Conservation (phyloP, 53 echinoderm and acorn worm species). For the Astropecten irregularis region DNA sequence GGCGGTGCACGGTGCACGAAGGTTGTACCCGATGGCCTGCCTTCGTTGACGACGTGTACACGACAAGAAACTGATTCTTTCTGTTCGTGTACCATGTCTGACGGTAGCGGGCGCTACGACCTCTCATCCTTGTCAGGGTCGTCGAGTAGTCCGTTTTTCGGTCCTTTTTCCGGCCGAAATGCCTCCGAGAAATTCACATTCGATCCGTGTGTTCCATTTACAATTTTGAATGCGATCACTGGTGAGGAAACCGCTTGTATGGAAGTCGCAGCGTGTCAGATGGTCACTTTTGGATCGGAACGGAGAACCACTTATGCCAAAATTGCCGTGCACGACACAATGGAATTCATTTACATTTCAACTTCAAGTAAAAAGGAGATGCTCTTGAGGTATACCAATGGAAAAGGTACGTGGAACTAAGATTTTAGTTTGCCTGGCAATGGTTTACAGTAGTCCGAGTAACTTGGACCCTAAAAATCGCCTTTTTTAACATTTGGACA, state of each 20-base stretch:
- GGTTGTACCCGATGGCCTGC: no score
- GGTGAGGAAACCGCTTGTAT: constrained; percentile 1
- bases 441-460: not conserved
- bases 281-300: not conserved
- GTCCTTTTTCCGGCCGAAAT: constrained; percentile 2
- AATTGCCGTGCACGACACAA: constrained; percentile 20
- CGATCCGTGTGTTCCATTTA: constrained; percentile 50
- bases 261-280: constrained; percentile 22
- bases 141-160: constrained; percentile 11
- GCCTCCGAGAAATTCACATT: constrained; percentile 17
- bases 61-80: no score
- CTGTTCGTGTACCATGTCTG: constrained; percentile 38
- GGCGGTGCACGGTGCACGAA: no score
- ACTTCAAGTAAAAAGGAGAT: not conserved
- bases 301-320: not conserved
- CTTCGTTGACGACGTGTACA: no score
- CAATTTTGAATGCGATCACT: not conserved
- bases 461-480: not conserved
- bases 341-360: constrained; percentile 7
- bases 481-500: not conserved
- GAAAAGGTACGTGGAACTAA: no score
- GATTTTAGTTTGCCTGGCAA: no score
- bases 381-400: constrained; percentile 24
- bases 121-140: not conserved
- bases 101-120: constrained; percentile 38